A percentile compares a stretch with the other conserved stretches of the same genome.
Evolutionary conservation across 1,140 invertebrate species (phyloP).

Genomic region (Scaptodrosophila lebanonensis): DNA sequence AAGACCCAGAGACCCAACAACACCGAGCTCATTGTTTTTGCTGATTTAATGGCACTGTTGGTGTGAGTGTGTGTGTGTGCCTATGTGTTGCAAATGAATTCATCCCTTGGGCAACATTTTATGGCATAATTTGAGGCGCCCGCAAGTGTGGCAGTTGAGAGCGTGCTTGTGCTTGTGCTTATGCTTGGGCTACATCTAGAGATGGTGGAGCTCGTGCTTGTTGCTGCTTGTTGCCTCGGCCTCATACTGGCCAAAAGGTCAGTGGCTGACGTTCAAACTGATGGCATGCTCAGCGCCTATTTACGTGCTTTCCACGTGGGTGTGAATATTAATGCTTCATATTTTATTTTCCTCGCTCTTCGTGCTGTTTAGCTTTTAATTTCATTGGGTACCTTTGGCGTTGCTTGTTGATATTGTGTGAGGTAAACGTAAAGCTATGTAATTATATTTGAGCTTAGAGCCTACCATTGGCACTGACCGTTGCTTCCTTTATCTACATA

Average conservation of each 20-base stretch:
- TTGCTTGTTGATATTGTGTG: conserved; percentile 57
- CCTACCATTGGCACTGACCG: too few relatives aligned
- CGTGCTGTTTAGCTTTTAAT: conserved; percentile 61
- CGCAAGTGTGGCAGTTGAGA: conserved; percentile 51
- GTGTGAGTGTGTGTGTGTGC: background rate
- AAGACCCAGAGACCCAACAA: background rate
- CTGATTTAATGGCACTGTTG: conserved; percentile 56
- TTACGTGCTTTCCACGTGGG: conserved; percentile 21
- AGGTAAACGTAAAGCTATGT: too few relatives aligned
- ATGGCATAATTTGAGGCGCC: conserved; percentile 73
- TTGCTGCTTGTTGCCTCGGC: too few relatives aligned
- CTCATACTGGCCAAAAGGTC: conserved; percentile 34
- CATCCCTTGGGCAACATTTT: conserved; percentile 72
- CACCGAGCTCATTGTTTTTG: conserved; percentile 63
- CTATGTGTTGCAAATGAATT: conserved; percentile 52
- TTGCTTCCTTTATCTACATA: too few relatives aligned
- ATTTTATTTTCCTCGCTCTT: conserved; percentile 58
- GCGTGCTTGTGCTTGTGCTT: too few relatives aligned
- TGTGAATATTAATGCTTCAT: conserved; percentile 72
- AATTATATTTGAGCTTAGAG: too few relatives aligned
- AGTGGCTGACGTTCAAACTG: conserved; percentile 32
- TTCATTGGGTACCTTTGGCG: conserved; percentile 18
- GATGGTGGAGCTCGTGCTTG: too few relatives aligned
- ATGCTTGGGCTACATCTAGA: too few relatives aligned
- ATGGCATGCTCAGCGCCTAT: conserved; percentile 38